These are phyloP conservation scores for Mormyrus iriodes DNA, from an alignment of 2,113 vertebrate genomes.

Conservation along the genomic window DNA sequence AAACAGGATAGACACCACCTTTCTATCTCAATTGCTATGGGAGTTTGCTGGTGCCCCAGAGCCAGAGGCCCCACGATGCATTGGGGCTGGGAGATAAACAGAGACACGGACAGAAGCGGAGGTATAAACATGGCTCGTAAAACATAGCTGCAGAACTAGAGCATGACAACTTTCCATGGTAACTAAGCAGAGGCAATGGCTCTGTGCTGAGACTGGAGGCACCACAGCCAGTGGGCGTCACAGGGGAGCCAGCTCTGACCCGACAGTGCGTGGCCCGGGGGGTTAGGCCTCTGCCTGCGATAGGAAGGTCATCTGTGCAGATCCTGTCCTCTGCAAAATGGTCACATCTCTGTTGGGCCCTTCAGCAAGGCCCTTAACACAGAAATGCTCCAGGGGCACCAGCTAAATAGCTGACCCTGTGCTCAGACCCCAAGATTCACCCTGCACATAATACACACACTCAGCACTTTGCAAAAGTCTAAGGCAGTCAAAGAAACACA, in stretches of 20 bases:
- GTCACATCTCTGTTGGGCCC: not conserved
- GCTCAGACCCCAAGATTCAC: not conserved
- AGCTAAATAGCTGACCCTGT: not conserved
- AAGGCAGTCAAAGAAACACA: not conserved
- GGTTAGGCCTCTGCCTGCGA: not conserved
- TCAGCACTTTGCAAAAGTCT: not conserved
- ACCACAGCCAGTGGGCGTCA: not conserved
- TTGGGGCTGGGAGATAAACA: not conserved
- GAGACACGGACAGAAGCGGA: not conserved
- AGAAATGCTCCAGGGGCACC: not conserved
- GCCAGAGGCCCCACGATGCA: not conserved
- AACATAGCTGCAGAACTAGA: not conserved
- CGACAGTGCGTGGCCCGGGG: not conserved
- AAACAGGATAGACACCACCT: slow-evolving; percentile 40
- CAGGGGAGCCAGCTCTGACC: not conserved
- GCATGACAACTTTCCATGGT: not conserved
- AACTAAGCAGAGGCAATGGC: not conserved
- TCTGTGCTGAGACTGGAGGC: not conserved
- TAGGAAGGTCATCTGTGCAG: not conserved
- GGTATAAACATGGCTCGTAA: not conserved
- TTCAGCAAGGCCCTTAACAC: not conserved
- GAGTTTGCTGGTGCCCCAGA: not conserved
- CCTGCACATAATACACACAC: not conserved
- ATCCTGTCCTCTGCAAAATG: not conserved
- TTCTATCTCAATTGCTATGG: not conserved